Percentiles rank a stretch among this genome's conserved stretches.
Evolutionary conservation across 2,888 invertebrate genomes (phyloP).

Genomic region (Brachyptera risi): DNA sequence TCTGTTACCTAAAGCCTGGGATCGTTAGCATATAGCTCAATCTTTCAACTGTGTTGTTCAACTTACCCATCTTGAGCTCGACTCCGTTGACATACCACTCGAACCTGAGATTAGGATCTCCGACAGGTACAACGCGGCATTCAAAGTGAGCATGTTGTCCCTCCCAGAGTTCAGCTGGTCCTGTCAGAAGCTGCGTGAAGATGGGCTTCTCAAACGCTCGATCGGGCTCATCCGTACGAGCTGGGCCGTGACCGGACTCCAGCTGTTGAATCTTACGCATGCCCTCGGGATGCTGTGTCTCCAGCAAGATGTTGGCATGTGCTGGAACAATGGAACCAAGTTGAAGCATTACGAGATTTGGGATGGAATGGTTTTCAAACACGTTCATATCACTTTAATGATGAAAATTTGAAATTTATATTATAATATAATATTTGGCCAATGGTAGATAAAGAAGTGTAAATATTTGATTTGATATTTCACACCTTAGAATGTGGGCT

Average conservation of each 20-base stretch:
- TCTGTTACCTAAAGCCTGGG: no score
- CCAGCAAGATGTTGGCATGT: constrained; percentile 81
- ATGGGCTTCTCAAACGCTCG: constrained; percentile 85
- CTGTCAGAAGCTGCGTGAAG: constrained; percentile 82
- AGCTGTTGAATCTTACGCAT: constrained; percentile 84
- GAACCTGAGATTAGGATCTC: constrained; percentile 86
- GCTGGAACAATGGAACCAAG: no score
- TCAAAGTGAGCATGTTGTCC: constrained; percentile 88
- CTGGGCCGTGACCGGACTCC: constrained; percentile 67
- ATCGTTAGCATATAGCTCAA: no score
- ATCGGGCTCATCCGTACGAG: constrained; percentile 69
- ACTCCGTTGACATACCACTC: constrained; percentile 96
- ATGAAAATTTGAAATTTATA: no score
- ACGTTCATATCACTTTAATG: no score
- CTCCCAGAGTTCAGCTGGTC: constrained; percentile 87
- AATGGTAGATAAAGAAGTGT: no score
- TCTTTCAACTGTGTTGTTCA: no score
- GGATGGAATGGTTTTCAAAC: no score
- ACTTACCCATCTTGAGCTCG: constrained; percentile 81
- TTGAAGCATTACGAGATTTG: no score
- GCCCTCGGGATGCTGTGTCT: constrained; percentile 90
- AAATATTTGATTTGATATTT: no score
- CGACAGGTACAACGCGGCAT: constrained; percentile 87
- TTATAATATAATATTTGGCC: no score
- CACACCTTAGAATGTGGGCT: no score